Conservation (phyloP, 2,113 vertebrate species). For the Numenius arquata region DNA sequence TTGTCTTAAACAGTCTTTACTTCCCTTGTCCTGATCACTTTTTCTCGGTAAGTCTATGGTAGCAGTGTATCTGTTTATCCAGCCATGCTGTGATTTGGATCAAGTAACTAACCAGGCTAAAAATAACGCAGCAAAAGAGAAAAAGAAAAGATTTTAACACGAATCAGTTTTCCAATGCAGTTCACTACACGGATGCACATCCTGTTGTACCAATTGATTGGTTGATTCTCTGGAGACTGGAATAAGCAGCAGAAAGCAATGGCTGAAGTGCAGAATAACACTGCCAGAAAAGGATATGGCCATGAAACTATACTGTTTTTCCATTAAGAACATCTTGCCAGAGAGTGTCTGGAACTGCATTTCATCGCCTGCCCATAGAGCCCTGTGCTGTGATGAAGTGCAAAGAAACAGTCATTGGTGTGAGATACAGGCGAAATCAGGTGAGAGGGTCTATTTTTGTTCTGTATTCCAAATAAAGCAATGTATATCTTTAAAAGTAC, state of each 20-base stretch:
- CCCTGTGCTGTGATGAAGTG: neutral
- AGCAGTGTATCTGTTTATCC: neutral
- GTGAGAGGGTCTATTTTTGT: slow-evolving; percentile 17
- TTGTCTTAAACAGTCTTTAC: neutral
- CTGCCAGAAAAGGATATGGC: neutral
- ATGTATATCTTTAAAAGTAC: neutral
- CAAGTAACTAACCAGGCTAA: neutral
- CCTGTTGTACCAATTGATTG: neutral
- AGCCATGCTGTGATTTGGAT: neutral
- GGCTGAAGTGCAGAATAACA: neutral
- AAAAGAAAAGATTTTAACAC: neutral
- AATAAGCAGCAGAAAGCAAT: neutral
- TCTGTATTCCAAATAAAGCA: slow-evolving; percentile 23
- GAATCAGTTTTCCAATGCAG: neutral
- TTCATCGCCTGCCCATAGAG: neutral
- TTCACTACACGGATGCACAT: fast-evolving
- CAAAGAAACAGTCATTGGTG: neutral
- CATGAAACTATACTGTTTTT: neutral
- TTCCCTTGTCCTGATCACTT: neutral
- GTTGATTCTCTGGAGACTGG: neutral
- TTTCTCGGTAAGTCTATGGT: neutral
- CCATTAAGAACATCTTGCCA: neutral
- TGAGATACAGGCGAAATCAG: neutral
- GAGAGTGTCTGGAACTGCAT: neutral
- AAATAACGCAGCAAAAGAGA: neutral